A percentile compares a stretch with the other conserved stretches of the same genome.
These are phyloP conservation scores for Haemorhous mexicanus DNA, from an alignment of 2,113 vertebrate genomes.

Conservation along the genomic window DNA sequence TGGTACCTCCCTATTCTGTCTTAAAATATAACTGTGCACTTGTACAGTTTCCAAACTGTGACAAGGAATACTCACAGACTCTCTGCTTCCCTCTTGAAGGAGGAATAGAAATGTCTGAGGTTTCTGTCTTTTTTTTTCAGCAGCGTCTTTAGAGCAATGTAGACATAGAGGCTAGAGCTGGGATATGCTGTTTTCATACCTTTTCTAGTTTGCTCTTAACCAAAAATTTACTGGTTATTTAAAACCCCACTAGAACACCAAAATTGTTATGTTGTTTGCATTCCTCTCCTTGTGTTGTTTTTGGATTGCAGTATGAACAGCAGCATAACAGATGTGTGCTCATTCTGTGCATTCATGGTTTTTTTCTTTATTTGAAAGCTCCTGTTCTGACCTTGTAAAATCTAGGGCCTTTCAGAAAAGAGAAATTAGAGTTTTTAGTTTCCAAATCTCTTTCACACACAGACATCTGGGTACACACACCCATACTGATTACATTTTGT, in stretches of 20 bases:
- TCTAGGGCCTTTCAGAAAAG: neutral
- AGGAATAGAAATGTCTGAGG: neutral
- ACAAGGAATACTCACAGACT: neutral
- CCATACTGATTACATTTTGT: neutral
- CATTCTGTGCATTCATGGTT: neutral
- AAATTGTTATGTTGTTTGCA: neutral
- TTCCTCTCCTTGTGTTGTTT: neutral
- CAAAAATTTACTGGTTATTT: neutral
- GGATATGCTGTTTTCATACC: neutral
- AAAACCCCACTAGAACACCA: neutral
- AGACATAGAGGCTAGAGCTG: neutral
- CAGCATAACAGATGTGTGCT: neutral
- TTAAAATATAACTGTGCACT: neutral
- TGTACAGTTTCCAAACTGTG: neutral
- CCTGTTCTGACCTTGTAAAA: conserved; percentile 24
- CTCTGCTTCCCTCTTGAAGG: neutral
- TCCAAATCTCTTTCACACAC: conserved; percentile 18
- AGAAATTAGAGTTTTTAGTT: neutral
- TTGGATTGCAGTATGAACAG: neutral
- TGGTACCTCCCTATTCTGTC: neutral
- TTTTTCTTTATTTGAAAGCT: conserved; percentile 12
- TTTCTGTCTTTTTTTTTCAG: neutral
- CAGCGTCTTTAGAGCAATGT: neutral
- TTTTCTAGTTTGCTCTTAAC: neutral
- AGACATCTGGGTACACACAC: neutral